Conservation (phyloP, 92 coral and sea anemone species). For the Porites lobata region DNA sequence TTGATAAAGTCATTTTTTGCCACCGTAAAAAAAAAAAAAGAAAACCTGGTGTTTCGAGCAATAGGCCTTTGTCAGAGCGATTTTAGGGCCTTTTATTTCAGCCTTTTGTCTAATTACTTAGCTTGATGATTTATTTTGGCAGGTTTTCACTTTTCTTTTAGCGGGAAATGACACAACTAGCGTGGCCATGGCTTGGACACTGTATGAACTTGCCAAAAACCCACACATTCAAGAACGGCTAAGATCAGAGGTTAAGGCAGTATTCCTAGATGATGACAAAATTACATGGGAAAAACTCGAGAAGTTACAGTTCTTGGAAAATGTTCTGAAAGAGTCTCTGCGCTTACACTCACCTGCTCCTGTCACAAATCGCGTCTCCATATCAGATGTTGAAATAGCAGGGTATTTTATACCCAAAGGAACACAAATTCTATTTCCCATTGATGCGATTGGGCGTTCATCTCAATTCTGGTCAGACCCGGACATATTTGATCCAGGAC, state of each 20-base stretch:
- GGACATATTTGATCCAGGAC: constrained; percentile 64
- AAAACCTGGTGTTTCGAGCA: too few relatives aligned
- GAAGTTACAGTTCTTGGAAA: constrained; percentile 50
- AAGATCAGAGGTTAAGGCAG: constrained; percentile 47
- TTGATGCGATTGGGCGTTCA: constrained; percentile 61
- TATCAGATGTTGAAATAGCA: constrained; percentile 61
- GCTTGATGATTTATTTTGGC: too few relatives aligned
- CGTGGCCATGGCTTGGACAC: constrained; percentile 79
- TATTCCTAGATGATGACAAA: constrained; percentile 37
- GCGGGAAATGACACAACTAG: constrained; percentile 88
- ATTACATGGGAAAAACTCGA: constrained; percentile 70
- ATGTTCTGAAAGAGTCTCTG: constrained; percentile 74
- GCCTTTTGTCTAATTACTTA: too few relatives aligned
- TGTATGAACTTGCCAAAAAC: constrained; percentile 74
- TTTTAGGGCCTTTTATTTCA: too few relatives aligned
- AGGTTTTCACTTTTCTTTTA: constrained; percentile 74
- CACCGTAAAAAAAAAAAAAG: too few relatives aligned
- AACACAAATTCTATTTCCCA: constrained; percentile 40
- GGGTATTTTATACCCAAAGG: constrained; percentile 75
- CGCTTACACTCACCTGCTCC: constrained; percentile 80
- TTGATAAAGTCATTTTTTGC: too few relatives aligned
- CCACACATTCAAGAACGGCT: constrained; percentile 64
- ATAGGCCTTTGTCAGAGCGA: too few relatives aligned
- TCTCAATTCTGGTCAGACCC: constrained; percentile 76
- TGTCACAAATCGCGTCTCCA: constrained; percentile 55